phyloP scores from a whole-genome alignment of 2,888 invertebrate genomes.

The Lithodes maja region DNA sequence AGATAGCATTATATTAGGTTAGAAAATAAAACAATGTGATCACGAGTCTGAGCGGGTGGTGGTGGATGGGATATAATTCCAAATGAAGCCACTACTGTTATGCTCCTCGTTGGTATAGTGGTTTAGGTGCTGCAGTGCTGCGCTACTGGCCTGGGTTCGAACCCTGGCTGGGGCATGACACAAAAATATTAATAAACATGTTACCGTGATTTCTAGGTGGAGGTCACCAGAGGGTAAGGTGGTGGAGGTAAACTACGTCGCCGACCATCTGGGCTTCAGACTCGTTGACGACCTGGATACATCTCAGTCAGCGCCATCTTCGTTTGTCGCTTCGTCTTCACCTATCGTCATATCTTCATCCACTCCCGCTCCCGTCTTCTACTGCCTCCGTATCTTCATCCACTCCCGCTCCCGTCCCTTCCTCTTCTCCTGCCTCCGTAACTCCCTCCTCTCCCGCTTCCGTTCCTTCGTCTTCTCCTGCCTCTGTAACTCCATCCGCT shows the following conservation, averaged over 20 bases:
- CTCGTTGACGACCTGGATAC: neutral
- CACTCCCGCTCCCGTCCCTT: neutral
- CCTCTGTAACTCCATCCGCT: neutral
- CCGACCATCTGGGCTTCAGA: constrained; percentile 34
- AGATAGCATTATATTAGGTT: no score
- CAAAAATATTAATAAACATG: no score
- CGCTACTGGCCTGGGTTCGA: no score
- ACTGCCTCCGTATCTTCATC: neutral
- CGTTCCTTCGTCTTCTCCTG: neutral
- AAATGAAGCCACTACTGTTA: no score
- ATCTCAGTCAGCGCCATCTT: neutral
- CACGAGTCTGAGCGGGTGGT: no score
- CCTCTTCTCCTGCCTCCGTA: neutral
- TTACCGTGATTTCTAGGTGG: neutral
- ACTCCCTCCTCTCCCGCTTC: neutral
- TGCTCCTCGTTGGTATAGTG: no score
- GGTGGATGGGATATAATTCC: no score
- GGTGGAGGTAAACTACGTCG: constrained; percentile 9
- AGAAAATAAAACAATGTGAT: no score
- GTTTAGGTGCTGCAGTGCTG: no score
- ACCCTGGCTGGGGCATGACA: no score
- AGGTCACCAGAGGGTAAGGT: constrained; percentile 14
- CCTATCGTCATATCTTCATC: neutral
- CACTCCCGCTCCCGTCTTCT: neutral
- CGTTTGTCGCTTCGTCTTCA: neutral